phyloP scores from a whole-genome alignment of 2,797 vertebrate species.

The Melanotaenia trifasciata region DNA sequence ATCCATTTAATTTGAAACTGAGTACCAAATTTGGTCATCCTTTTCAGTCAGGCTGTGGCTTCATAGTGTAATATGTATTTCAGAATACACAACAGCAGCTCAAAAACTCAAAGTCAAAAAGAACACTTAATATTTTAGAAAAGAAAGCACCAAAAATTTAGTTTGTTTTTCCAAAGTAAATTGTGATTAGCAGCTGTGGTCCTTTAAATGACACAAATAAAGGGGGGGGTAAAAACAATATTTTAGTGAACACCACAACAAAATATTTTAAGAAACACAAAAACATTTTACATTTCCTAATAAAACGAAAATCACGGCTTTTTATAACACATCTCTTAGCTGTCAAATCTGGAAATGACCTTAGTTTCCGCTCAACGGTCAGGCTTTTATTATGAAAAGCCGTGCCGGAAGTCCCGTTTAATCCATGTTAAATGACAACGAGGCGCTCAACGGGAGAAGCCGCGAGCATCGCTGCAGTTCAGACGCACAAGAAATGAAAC shows the following conservation, averaged over 20 bases:
- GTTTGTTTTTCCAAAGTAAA: background rate
- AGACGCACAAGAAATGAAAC: slow-evolving; percentile 52
- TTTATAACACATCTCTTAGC: too few relatives aligned
- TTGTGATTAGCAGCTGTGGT: background rate
- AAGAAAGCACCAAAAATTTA: background rate
- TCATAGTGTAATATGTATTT: too few relatives aligned
- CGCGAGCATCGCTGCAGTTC: slow-evolving; percentile 57
- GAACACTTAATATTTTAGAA: too few relatives aligned
- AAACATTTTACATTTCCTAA: background rate
- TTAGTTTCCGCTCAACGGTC: too few relatives aligned
- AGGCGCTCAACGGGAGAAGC: slow-evolving; percentile 51
- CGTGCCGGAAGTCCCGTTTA: fast-evolving
- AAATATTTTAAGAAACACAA: background rate
- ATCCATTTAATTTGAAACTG: background rate
- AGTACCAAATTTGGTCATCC: background rate
- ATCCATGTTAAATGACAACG: fast-evolving
- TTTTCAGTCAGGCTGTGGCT: background rate
- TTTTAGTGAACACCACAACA: background rate
- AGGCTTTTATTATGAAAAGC: slow-evolving; percentile 65
- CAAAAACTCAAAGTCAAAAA: too few relatives aligned
- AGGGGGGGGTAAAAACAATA: background rate
- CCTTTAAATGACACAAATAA: background rate
- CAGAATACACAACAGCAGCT: too few relatives aligned
- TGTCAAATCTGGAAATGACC: background rate
- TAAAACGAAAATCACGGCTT: too few relatives aligned